phyloP scores from a whole-genome alignment of 1,140 invertebrate species.

The Dinoponera quadriceps region DNA sequence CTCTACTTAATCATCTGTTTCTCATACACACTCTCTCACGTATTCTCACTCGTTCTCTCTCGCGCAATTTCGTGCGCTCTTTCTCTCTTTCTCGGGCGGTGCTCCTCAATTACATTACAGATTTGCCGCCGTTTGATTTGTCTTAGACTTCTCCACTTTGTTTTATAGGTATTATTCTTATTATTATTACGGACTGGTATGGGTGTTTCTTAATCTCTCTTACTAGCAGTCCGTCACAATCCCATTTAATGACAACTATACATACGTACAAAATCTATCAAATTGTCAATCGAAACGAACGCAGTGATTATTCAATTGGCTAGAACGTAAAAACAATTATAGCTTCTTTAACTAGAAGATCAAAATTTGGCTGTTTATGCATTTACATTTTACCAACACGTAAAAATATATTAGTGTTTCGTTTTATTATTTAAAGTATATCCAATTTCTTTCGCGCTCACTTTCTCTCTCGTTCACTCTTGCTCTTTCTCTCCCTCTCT shows the following conservation, averaged over 20 bases:
- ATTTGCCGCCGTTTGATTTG: slow-evolving; percentile 70
- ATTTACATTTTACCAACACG: slow-evolving; percentile 74
- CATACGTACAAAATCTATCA: slow-evolving; percentile 79
- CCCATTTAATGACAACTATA: slow-evolving; percentile 77
- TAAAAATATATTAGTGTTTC: slow-evolving; percentile 81
- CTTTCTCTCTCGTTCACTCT: slow-evolving; percentile 8
- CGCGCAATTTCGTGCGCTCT: slow-evolving; percentile 13
- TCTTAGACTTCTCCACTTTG: slow-evolving; percentile 19
- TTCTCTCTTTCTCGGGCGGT: slow-evolving; percentile 56
- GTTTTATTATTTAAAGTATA: slow-evolving; percentile 56
- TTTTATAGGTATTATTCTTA: slow-evolving; percentile 57
- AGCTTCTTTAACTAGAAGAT: slow-evolving; percentile 79
- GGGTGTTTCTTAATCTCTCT: slow-evolving; percentile 34
- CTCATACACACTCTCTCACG: slow-evolving; percentile 29
- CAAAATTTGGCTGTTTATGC: slow-evolving; percentile 77
- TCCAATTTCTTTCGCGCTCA: slow-evolving; percentile 70
- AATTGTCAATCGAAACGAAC: slow-evolving; percentile 78
- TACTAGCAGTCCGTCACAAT: slow-evolving; percentile 69
- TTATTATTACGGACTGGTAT: slow-evolving; percentile 38
- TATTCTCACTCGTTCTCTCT: slow-evolving; percentile 35
- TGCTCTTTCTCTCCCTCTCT: slow-evolving; percentile 15
- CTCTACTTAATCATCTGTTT: slow-evolving; percentile 16
- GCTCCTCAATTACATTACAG: slow-evolving; percentile 42
- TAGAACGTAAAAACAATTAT: slow-evolving; percentile 79
- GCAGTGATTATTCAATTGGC: slow-evolving; percentile 74